Evolutionary conservation across 2,888 invertebrate species (phyloP).

Genomic region (Tetrapedia diversipes): DNA sequence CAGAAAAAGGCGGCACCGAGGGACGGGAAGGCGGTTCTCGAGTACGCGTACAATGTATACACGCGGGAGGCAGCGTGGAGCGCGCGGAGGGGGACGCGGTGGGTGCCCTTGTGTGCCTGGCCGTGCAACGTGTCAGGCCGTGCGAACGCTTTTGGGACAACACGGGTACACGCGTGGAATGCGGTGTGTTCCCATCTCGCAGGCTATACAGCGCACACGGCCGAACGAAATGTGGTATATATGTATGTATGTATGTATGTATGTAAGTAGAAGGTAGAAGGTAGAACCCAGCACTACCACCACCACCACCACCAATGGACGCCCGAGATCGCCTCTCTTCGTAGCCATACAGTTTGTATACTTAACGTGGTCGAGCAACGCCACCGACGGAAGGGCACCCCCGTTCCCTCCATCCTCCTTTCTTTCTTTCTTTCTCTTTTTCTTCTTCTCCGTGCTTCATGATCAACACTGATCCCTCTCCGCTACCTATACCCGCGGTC

Average conservation of each 20-base stretch:
- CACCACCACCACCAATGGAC: not conserved
- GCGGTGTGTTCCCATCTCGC: constrained; percentile 50
- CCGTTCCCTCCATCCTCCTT: constrained; percentile 1
- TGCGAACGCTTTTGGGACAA: constrained; percentile 52
- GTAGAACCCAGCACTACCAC: constrained; percentile 16
- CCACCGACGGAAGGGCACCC: constrained; percentile 45
- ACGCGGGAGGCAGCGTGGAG: too few relatives aligned
- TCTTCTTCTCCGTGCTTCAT: not conserved
- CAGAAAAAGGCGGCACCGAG: not conserved
- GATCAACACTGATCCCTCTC: not conserved
- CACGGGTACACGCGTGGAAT: constrained; percentile 50
- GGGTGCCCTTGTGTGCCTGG: constrained; percentile 19
- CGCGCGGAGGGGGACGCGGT: not conserved
- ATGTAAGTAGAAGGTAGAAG: constrained; percentile 61
- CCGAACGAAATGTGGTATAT: constrained; percentile 66
- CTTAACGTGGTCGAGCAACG: constrained; percentile 57
- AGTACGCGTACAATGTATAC: not conserved
- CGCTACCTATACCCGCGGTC: not conserved
- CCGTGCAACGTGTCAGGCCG: constrained; percentile 33
- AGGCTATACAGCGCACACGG: constrained; percentile 28
- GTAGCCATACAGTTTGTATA: constrained; percentile 56
- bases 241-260: too few relatives aligned
- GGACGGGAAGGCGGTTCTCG: not conserved
- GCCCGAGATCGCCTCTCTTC: constrained; percentile 8
- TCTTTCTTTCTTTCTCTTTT: not conserved